These are phyloP conservation scores for Pachycephus smyrnensis DNA, from an alignment of 2,888 invertebrate genomes.

Conservation along the genomic window DNA sequence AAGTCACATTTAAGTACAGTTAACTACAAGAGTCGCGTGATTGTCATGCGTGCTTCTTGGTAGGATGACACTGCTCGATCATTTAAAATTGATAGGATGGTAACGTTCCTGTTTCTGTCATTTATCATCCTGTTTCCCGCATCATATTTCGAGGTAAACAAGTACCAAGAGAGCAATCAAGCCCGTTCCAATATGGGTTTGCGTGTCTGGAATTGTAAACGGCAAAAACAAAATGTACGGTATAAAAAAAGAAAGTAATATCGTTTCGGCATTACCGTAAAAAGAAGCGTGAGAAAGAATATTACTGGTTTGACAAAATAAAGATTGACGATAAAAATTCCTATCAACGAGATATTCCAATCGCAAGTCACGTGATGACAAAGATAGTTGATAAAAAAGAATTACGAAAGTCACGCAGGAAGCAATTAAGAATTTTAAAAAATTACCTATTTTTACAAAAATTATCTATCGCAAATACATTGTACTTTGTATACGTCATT, in stretches of 20 bases:
- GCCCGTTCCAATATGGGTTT: background rate
- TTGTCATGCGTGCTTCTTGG: background rate
- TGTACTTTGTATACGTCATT: background rate
- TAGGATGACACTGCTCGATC: background rate
- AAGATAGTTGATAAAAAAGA: background rate
- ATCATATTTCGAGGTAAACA: background rate
- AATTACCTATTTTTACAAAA: no score
- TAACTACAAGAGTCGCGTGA: background rate
- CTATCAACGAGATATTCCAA: no score
- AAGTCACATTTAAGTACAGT: background rate
- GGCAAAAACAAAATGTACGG: background rate
- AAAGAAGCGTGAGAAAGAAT: background rate
- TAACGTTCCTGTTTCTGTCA: background rate
- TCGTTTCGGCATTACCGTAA: background rate
- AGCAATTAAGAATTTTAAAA: background rate
- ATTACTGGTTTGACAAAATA: background rate
- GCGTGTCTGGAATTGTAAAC: background rate
- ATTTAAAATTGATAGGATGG: background rate
- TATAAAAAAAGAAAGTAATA: background rate
- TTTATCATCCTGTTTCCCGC: background rate
- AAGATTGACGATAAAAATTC: background rate
- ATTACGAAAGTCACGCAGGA: background rate
- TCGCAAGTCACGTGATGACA: background rate
- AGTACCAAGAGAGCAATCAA: background rate
- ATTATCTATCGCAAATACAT: background rate